Percentiles rank a stretch among this genome's conserved stretches.
Evolutionary conservation across 2,113 vertebrate species (phyloP).

Genomic region (Sorex fumeus): DNA sequence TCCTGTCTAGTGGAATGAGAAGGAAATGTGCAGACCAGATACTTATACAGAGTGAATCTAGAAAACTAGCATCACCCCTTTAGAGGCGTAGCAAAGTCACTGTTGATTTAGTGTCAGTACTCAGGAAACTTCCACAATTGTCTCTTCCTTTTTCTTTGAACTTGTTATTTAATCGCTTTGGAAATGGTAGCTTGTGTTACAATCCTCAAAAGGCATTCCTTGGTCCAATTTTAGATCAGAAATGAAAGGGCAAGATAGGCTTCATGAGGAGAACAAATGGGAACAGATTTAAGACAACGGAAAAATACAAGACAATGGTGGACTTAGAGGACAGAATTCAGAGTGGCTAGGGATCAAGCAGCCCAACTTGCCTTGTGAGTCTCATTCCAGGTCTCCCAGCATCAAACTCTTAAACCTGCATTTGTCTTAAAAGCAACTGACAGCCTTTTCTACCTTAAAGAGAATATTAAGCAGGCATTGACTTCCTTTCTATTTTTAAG

Average conservation of each 20-base stretch:
- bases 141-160: neutral
- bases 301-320: neutral
- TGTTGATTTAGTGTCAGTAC: neutral
- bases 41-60: neutral
- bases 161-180: constrained; percentile 11
- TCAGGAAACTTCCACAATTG: neutral
- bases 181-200: constrained; percentile 16
- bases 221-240: neutral
- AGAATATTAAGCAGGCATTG: neutral
- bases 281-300: fast-evolving
- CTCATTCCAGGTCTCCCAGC: no score
- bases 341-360: no score
- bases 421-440: neutral
- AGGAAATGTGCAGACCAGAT: neutral
- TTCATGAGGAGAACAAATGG: neutral
- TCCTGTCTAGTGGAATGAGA: neutral
- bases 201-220: neutral
- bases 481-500: neutral
- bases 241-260: neutral
- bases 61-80: neutral
- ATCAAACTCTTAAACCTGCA: neutral
- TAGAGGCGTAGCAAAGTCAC: neutral
- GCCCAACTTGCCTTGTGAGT: fast-evolving
- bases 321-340: fast-evolving
- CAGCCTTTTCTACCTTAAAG: neutral